Base-by-base conservation (phyloP, 2,797 vertebrate species). In the Mustela erminea region DNA sequence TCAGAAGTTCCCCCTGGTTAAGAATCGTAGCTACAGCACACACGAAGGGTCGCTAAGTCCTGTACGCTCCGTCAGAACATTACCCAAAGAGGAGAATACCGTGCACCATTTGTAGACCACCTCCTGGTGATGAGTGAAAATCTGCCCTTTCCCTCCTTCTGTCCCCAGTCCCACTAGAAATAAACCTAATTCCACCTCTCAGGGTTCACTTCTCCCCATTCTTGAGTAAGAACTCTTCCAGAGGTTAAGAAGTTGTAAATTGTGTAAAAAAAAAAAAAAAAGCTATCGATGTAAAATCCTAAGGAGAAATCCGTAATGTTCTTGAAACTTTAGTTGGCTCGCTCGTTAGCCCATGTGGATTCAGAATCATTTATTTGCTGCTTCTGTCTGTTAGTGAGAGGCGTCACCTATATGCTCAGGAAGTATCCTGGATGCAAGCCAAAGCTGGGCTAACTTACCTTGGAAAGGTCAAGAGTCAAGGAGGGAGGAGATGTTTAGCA, bases 401-500 rank as follows among this genome's bases (percentile, higher is more conserved):
- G 41, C 0, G 3, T 72, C 23, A 11, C 32, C 64, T 88, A 32
- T 3, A 8, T 35, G 80, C 4, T 80, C 35, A 21, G 15, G 10
- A 52, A 62, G 78, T 13, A 0, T 41, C 3, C 8, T 17, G 75
- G 35, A 74, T 41, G 23, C 7, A 1, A 7, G 41, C 84, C 74
- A 77, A 17, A 84, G 52, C 70, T 75, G 72, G 58, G 75, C 90
- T 87, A 5, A 87, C 46, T 75, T 77, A 70, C 87, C 96, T 82
- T 52, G 25, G 21, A 7, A 75, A 93, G 95, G 96, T 62, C 78
- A 68, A 41, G 52, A 15, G 92, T 88, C 93, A 72, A 17, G 75
- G 56, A 87, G 75, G 95, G 52, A 87, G 70, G 77, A 46, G 82
- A 60, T 80, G 75, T 81, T 75, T 60, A 41, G 90, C 66, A 81